Percentiles rank a stretch among this genome's conserved stretches.
Evolutionary conservation across 2,888 invertebrate genomes (phyloP).

Genomic region (Stenchaetothrips biformis): DNA sequence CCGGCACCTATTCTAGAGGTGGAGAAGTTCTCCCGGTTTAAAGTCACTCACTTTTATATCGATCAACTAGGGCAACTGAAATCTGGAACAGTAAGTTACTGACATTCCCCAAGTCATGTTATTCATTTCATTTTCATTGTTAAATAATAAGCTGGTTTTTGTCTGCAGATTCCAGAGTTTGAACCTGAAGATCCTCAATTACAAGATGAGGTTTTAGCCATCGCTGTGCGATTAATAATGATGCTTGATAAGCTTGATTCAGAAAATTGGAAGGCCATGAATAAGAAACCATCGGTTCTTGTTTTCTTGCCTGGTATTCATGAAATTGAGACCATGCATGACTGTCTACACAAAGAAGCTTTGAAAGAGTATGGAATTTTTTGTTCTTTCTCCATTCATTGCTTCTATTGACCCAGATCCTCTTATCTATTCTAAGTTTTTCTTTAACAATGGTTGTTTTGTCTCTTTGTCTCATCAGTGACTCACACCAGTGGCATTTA

Average conservation of each 20-base stretch:
- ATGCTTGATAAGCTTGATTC: slow-evolving; percentile 62
- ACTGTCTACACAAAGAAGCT: slow-evolving; percentile 41
- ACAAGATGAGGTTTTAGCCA: slow-evolving; percentile 54
- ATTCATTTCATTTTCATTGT: slow-evolving; percentile 32
- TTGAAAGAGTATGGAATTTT: slow-evolving; percentile 26
- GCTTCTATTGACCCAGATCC: not conserved
- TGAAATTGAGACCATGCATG: slow-evolving; percentile 72
- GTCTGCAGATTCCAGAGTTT: slow-evolving; percentile 49
- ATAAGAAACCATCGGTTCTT: slow-evolving; percentile 58
- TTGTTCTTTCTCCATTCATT: not conserved
- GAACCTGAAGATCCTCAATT: slow-evolving; percentile 56
- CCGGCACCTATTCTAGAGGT: slow-evolving; percentile 57
- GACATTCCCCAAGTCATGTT: slow-evolving; percentile 26
- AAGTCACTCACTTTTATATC: slow-evolving; percentile 60
- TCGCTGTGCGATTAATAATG: slow-evolving; percentile 58
- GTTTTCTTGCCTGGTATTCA: slow-evolving; percentile 84
- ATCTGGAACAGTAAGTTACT: slow-evolving; percentile 41
- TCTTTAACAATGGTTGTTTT: not conserved
- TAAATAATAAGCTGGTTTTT: slow-evolving; percentile 28
- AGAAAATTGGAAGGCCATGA: slow-evolving; percentile 43
- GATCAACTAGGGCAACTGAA: slow-evolving; percentile 47
- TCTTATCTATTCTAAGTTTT: not conserved
- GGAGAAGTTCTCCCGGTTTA: slow-evolving; percentile 51
- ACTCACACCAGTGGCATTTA: slow-evolving; percentile 34
- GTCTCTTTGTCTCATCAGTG: not conserved